Conservation (phyloP, 1,140 invertebrate species). For the Drosophila chauvacae region DNA sequence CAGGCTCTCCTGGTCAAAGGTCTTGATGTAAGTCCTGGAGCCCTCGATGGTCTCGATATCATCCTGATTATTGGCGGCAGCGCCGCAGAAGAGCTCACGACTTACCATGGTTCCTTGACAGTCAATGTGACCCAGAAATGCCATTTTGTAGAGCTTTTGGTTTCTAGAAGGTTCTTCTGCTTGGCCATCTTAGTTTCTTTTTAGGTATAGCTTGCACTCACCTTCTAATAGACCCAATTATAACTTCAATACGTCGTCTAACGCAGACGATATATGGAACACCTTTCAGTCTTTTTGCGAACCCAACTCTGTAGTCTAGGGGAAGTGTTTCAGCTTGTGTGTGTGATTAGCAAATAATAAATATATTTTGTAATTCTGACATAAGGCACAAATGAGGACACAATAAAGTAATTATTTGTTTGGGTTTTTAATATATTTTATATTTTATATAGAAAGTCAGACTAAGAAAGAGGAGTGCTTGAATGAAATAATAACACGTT, state of each 20-base stretch:
- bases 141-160: constrained; percentile 36
- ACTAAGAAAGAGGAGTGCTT: neutral
- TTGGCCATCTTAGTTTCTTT: neutral
- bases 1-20: constrained; percentile 21
- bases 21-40: constrained; percentile 60
- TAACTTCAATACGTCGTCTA: constrained; percentile 50
- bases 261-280: constrained; percentile 40
- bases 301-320: constrained; percentile 7
- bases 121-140: constrained; percentile 60
- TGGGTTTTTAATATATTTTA: neutral
- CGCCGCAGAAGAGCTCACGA: constrained; percentile 31
- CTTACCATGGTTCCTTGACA: constrained; percentile 27
- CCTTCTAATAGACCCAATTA: constrained; percentile 11
- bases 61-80: neutral
- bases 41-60: constrained; percentile 1
- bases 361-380: neutral
- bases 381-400: neutral
- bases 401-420: too few species aligned
- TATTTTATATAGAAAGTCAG: neutral
- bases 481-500: neutral
- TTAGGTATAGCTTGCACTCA: neutral
- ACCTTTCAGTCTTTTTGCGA: constrained; percentile 1
- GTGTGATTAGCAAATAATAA: constrained; percentile 20
- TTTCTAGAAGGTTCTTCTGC: neutral
- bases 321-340: constrained; percentile 27